These are phyloP conservation scores for Anastatus disparis DNA, from an alignment of 1,140 invertebrate species.

Conservation along the genomic window DNA sequence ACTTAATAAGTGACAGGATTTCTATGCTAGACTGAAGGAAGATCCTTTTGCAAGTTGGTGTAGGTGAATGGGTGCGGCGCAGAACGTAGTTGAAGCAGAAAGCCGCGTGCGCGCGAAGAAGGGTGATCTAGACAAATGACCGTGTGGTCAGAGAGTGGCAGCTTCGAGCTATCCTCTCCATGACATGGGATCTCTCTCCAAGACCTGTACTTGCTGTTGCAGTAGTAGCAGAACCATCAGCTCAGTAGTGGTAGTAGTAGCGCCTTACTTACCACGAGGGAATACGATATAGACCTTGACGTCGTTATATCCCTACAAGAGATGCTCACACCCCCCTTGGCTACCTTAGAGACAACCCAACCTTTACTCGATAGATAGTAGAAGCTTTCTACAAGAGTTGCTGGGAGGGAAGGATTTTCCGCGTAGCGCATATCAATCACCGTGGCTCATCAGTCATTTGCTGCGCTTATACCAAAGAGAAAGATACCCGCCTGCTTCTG, in stretches of 20 bases:
- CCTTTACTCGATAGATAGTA: not conserved
- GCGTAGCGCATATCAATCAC: conserved; percentile 30
- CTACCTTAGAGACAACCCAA: not conserved
- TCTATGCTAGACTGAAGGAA: no score
- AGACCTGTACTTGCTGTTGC: no score
- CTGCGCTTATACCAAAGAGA: not conserved
- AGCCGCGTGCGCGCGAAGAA: not conserved
- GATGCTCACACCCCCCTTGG: not conserved
- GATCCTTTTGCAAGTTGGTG: no score
- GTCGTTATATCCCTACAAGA: conserved; percentile 27
- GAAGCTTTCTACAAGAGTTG: no score
- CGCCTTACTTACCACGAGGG: not conserved
- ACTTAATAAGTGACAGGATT: no score
- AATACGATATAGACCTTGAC: conserved; percentile 20
- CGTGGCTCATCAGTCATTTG: conserved; percentile 34
- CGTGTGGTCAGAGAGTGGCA: conserved; percentile 59
- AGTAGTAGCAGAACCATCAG: no score
- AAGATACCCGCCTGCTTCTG: no score
- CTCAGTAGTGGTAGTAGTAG: no score
- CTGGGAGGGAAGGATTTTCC: conserved; percentile 25
- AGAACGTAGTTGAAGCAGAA: no score
- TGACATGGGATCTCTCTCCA: conserved; percentile 25
- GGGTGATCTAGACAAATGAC: conserved; percentile 62
- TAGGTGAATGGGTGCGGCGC: no score
- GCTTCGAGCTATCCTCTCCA: conserved; percentile 53